A percentile compares a stretch with the other conserved stretches of the same genome.
These are phyloP conservation scores for Drosophila kambysellisi DNA, from an alignment of 2,888 invertebrate genomes.

Conservation along the genomic window DNA sequence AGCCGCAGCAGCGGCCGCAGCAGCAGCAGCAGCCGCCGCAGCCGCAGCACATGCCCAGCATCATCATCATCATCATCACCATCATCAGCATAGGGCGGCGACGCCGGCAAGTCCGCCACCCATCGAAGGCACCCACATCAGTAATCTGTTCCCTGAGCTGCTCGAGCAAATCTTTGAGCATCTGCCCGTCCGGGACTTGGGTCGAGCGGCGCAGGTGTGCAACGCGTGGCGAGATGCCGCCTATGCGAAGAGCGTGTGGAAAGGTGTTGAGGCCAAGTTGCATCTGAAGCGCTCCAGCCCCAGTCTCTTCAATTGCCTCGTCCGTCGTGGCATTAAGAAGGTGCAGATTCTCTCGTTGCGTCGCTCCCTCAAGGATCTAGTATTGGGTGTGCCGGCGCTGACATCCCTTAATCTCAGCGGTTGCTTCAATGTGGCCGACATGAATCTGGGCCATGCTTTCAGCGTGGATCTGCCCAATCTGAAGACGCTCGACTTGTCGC, in stretches of 20 bases:
- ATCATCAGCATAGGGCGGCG: constrained; percentile 80
- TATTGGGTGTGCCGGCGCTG: constrained; percentile 93
- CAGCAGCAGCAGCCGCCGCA: constrained; percentile 79
- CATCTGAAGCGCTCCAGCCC: constrained; percentile 94
- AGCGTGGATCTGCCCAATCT: constrained; percentile 91
- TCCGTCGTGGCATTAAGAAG: constrained; percentile 93
- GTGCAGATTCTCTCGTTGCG: constrained; percentile 95
- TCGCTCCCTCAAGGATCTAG: constrained; percentile 93
- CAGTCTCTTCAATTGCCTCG: constrained; percentile 93
- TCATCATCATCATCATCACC: constrained; percentile 83
- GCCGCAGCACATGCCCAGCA: constrained; percentile 75
- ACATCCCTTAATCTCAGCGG: constrained; percentile 96
- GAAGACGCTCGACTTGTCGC: constrained; percentile 92
- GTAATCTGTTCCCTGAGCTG: constrained; percentile 96
- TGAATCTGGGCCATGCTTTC: constrained; percentile 93
- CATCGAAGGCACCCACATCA: constrained; percentile 90
- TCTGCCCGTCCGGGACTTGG: constrained; percentile 94
- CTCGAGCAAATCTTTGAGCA: constrained; percentile 96
- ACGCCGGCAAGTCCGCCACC: constrained; percentile 85
- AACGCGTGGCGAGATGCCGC: constrained; percentile 96
- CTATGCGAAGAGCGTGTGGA: constrained; percentile 96
- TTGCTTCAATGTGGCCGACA: constrained; percentile 96
- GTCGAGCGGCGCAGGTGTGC: constrained; percentile 95
- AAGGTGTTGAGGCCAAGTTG: constrained; percentile 95
- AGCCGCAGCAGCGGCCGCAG: constrained; percentile 76